A percentile compares a stretch with the other conserved stretches of the same genome.
Conservation (phyloP, 2,888 invertebrate species). For the Liodrosophila aerea region DNA sequence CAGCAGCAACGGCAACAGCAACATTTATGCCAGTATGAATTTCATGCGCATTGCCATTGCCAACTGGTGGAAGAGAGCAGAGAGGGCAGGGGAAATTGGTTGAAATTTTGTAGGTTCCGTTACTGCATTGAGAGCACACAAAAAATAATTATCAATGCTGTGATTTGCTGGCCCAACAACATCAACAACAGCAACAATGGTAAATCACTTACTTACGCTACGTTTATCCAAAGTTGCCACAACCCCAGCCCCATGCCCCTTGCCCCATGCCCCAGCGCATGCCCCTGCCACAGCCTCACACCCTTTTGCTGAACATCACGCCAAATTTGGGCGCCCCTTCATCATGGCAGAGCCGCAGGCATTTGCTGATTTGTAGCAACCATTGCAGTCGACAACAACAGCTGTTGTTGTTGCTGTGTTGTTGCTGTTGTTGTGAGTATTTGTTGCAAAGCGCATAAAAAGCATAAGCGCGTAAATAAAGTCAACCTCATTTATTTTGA, state of each 20-base stretch:
- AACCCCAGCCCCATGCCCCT: not conserved
- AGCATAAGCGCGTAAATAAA: constrained; percentile 77
- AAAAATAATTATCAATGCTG: constrained; percentile 55
- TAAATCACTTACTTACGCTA: constrained; percentile 70
- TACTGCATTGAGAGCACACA: constrained; percentile 45
- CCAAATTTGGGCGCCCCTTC: not conserved
- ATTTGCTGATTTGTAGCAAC: constrained; percentile 55
- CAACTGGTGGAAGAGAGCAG: too few species aligned
- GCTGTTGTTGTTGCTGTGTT: constrained; percentile 5
- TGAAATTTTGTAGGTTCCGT: constrained; percentile 12
- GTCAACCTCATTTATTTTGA: constrained; percentile 77
- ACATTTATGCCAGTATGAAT: constrained; percentile 42
- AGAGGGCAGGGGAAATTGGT: not conserved
- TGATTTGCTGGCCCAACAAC: constrained; percentile 39
- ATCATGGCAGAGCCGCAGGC: constrained; percentile 32
- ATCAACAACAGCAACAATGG: constrained; percentile 32
- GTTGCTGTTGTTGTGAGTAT: constrained; percentile 34
- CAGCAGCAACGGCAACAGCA: constrained; percentile 21
- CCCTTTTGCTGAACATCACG: constrained; percentile 6
- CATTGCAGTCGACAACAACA: constrained; percentile 44
- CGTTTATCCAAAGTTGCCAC: constrained; percentile 34
- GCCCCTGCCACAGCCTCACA: not conserved
- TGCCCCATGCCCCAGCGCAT: not conserved
- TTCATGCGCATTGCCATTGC: constrained; percentile 33
- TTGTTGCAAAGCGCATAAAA: constrained; percentile 76